Conservation (phyloP, 92 coral and sea anemone genomes). For the Palythoa caribaeorum region DNA sequence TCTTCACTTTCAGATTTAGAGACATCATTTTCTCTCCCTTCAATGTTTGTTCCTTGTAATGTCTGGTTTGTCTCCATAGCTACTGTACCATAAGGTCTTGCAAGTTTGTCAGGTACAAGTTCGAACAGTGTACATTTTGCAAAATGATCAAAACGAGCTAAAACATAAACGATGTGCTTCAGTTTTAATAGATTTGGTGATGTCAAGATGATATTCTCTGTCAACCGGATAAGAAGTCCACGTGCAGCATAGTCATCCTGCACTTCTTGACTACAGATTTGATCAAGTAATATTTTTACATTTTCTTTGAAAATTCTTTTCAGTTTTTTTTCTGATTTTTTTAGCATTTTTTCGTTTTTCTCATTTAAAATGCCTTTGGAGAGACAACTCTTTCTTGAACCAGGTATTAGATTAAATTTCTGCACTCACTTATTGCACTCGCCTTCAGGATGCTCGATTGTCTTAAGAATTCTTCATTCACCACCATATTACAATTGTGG, state of each 20-base stretch:
- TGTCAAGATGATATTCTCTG: conserved; percentile 61
- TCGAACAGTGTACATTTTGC: conserved; percentile 56
- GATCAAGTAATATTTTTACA: conserved; percentile 52
- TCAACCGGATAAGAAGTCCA: conserved; percentile 56
- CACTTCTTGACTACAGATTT: conserved; percentile 61
- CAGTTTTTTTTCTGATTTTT: conserved; percentile 62
- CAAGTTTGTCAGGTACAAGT: conserved; percentile 54
- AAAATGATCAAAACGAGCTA: conserved; percentile 38
- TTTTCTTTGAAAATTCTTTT: conserved; percentile 47
- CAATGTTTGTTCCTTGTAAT: neutral
- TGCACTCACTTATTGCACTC: conserved; percentile 49
- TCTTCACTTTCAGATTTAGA: conserved; percentile 16
- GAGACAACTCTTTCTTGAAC: conserved; percentile 22
- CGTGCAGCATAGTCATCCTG: conserved; percentile 46
- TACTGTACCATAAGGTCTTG: conserved; percentile 27
- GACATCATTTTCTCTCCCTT: conserved; percentile 16
- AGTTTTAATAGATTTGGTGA: conserved; percentile 65
- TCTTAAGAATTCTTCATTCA: conserved; percentile 49
- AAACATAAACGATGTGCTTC: conserved; percentile 63
- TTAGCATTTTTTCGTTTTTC: conserved; percentile 50
- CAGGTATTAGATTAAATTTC: conserved; percentile 20
- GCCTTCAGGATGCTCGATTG: conserved; percentile 51
- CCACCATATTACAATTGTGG: conserved; percentile 48
- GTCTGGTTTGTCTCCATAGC: conserved; percentile 38
- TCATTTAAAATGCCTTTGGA: conserved; percentile 36